A percentile compares a stretch with the other conserved stretches of the same genome.
These are phyloP conservation scores for Calyptomena viridis DNA, from an alignment of 2,113 vertebrate species.

Conservation along the genomic window DNA sequence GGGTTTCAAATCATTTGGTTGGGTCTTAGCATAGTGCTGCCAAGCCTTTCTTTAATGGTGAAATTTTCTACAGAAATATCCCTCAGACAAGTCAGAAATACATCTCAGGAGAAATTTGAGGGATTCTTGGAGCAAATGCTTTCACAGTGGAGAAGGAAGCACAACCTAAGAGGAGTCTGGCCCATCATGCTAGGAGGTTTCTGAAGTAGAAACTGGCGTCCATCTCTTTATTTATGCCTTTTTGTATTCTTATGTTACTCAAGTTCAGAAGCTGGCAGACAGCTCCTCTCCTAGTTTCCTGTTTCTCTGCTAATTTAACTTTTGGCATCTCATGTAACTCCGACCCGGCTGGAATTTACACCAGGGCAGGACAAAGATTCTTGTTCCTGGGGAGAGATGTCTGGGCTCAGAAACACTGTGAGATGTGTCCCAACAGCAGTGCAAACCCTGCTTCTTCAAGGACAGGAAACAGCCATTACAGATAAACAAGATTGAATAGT, in stretches of 20 bases:
- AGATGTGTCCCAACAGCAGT: not conserved
- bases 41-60: not conserved
- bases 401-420: not conserved
- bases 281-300: not conserved
- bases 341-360: not conserved
- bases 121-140: not conserved
- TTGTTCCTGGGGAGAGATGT: not conserved
- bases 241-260: not conserved
- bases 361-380: not conserved
- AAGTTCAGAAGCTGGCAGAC: not conserved
- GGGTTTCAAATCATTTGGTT: not conserved
- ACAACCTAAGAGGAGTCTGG: not conserved
- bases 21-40: not conserved
- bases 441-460: not conserved
- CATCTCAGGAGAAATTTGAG: not conserved
- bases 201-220: not conserved
- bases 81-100: not conserved
- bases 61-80: not conserved
- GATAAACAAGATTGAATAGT: not conserved
- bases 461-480: not conserved
- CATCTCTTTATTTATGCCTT: not conserved
- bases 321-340: accelerated
- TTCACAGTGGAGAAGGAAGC: not conserved
- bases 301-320: not conserved
- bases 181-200: not conserved